Evolutionary conservation across 2,113 vertebrate species (phyloP).

Genomic region (Synodontis membranacea): DNA sequence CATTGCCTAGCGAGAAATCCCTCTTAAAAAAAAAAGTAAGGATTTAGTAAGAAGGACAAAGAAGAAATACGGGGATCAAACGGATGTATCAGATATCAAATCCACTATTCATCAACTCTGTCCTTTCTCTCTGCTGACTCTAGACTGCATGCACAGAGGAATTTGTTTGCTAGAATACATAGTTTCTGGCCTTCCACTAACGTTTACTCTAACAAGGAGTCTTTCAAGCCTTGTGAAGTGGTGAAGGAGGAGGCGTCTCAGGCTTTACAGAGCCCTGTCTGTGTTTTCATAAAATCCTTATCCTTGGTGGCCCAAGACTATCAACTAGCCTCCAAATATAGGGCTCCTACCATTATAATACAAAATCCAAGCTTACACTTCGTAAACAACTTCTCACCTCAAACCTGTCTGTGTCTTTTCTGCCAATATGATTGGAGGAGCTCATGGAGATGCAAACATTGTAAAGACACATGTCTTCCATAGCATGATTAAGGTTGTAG

Average conservation of each 20-base stretch:
- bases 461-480: background rate
- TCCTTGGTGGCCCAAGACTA: slow-evolving; percentile 1
- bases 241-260: slow-evolving; percentile 12
- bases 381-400: background rate
- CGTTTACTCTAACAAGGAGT: slow-evolving; percentile 33
- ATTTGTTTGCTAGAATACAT: slow-evolving; percentile 7
- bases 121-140: background rate
- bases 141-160: background rate
- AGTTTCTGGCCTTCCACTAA: slow-evolving; percentile 11
- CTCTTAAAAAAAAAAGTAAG: background rate
- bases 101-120: background rate
- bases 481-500: background rate
- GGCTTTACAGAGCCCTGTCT: slow-evolving; percentile 30
- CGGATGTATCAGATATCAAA: background rate
- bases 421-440: background rate
- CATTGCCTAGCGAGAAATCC: slow-evolving; percentile 7
- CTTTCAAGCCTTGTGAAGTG: slow-evolving; percentile 34
- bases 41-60: background rate
- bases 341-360: background rate
- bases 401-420: background rate
- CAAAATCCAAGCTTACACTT: background rate
- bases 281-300: slow-evolving; percentile 38
- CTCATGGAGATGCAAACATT: background rate
- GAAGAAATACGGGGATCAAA: background rate
- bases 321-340: background rate